These are phyloP conservation scores for Artibeus jamaicensis DNA, from an alignment of 2,797 vertebrate genomes.

Conservation along the genomic window DNA sequence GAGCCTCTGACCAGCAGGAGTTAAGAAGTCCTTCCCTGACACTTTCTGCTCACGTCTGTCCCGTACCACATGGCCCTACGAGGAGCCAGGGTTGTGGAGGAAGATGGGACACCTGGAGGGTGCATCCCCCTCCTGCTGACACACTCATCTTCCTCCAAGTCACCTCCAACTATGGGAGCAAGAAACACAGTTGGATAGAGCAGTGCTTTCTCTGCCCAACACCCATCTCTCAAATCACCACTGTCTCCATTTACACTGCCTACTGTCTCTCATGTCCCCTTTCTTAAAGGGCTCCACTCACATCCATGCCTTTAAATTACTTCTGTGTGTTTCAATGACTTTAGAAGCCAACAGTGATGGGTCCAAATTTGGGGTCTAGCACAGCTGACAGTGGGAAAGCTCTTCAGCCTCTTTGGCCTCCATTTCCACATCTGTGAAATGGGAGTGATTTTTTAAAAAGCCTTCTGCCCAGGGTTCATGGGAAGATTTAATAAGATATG, in stretches of 20 bases:
- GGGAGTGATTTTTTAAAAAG: not conserved
- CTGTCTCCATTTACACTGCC: not conserved
- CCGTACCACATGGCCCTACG: not conserved
- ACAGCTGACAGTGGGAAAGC: not conserved
- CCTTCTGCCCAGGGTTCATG: not conserved
- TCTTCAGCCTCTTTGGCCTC: not conserved
- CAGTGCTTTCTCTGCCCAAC: not conserved
- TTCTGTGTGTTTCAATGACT: not conserved
- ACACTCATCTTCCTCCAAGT: not conserved
- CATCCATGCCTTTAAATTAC: not conserved
- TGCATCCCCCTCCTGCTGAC: not conserved
- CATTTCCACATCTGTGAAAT: not conserved
- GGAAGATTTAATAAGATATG: not conserved
- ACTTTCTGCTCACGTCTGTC: not conserved
- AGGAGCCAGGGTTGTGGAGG: not conserved
- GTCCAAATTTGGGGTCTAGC: not conserved
- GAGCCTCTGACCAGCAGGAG: not conserved
- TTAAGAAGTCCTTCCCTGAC: not conserved
- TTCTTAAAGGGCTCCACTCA: not conserved
- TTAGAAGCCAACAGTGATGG: not conserved
- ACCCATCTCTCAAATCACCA: not conserved
- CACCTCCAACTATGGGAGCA: not conserved
- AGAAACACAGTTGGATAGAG: fast-evolving
- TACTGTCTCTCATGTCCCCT: not conserved
- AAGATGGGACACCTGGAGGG: not conserved